Evolutionary conservation across 2,113 vertebrate genomes (phyloP).

Genomic region (Epinephelus lanceolatus): DNA sequence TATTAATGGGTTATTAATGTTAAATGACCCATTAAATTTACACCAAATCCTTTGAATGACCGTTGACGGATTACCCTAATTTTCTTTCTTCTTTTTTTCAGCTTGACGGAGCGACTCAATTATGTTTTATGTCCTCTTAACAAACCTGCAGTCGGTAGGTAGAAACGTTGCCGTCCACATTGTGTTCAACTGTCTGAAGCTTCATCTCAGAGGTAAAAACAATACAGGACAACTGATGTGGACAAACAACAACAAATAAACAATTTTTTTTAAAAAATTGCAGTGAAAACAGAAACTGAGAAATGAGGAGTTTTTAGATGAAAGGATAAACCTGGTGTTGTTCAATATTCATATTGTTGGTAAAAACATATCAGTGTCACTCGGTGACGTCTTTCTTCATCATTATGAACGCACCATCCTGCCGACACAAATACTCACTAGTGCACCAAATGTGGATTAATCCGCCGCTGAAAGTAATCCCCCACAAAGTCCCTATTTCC

Average conservation of each 20-base stretch:
- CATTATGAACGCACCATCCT: no score
- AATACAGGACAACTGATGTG: neutral
- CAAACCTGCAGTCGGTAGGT: neutral
- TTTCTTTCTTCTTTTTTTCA: neutral
- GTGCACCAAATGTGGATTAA: no score
- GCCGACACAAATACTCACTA: no score
- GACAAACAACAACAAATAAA: neutral
- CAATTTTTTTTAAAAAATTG: no score
- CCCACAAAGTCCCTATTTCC: no score
- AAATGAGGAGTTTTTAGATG: no score
- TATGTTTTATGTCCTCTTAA: neutral
- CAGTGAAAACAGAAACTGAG: no score
- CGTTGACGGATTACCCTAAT: slow-evolving; percentile 8
- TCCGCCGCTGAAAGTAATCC: no score
- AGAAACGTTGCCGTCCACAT: neutral
- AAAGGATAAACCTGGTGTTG: no score
- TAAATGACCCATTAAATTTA: slow-evolving; percentile 33
- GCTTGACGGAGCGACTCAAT: neutral
- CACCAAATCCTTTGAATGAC: slow-evolving; percentile 20
- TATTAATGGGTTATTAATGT: slow-evolving; percentile 26
- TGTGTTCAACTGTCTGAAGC: neutral
- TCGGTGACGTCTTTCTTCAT: no score
- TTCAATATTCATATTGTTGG: no score
- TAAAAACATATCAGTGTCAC: no score
- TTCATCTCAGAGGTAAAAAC: neutral